phyloP scores from a whole-genome alignment of 2,888 invertebrate genomes.

The Tiphia femorata region DNA sequence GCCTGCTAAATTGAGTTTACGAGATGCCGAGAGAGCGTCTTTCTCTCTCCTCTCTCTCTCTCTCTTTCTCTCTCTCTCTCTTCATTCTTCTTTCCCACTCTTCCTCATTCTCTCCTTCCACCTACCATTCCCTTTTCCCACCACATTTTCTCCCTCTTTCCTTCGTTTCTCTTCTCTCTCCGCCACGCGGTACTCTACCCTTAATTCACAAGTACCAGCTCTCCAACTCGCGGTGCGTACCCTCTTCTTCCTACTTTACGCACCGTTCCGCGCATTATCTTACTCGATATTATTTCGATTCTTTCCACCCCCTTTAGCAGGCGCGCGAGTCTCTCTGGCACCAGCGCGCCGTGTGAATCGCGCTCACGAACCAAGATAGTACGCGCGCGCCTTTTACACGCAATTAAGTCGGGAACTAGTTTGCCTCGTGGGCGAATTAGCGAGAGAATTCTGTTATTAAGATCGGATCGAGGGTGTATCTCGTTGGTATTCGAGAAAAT shows the following conservation, averaged over 20 bases:
- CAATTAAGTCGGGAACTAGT: no score
- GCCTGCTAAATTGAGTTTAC: slow-evolving; percentile 65
- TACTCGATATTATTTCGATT: slow-evolving; percentile 40
- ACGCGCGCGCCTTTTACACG: no score
- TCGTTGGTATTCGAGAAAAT: no score
- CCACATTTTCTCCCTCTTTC: slow-evolving; percentile 18
- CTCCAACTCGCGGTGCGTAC: slow-evolving; percentile 16
- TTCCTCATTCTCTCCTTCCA: slow-evolving; percentile 17
- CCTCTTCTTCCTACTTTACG: slow-evolving; percentile 38
- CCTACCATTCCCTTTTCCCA: slow-evolving; percentile 2
- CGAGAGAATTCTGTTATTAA: no score
- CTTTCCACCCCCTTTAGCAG: slow-evolving; percentile 13
- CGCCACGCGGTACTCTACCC: slow-evolving; percentile 16
- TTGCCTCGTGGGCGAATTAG: no score
- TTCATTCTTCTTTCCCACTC: slow-evolving; percentile 14
- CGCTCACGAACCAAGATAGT: no score
- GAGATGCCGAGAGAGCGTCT: slow-evolving; percentile 51
- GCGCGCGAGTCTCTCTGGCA: no score
- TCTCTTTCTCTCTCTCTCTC: slow-evolving; percentile 3
- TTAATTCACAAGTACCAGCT: slow-evolving; percentile 42
- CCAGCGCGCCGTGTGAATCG: no score
- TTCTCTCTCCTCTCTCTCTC: slow-evolving; percentile 10
- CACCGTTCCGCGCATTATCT: slow-evolving; percentile 35
- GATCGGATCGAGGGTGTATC: no score
- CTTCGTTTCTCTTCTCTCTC: slow-evolving; percentile 17